Evolutionary conservation across 1,140 invertebrate genomes (phyloP), one percentile per base, ranked within the genome.

Genomic region (Hypothenemus hampei): DNA sequence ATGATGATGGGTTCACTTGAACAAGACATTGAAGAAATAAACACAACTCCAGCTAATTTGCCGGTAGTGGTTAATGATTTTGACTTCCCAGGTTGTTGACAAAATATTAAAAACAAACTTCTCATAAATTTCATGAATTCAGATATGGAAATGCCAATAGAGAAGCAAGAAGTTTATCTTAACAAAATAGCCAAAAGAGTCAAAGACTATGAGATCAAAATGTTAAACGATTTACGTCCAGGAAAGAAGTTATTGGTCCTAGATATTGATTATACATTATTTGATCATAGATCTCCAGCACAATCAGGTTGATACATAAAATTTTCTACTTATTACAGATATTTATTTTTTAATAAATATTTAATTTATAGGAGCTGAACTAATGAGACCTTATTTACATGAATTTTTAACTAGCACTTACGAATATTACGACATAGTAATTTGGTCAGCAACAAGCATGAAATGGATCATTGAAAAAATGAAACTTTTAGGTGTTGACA

Each of bases 381-480:
- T 98, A 46, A 98, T 97, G 93, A 77, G 95, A 50, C 95, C 95
- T 1, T 97, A 84, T 71, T 77, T 98, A 23, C 95, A 98, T 69
- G 93, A 97, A 73, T 98, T 98, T 71, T 73, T 98, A 1, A 86
- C 85, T 6, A 80, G 85, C n/a, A 91, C 93, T 3, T 98, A 98
- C 72, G 81, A 86, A 66, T 72, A 89, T 69, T 93, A 92, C 63
- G 89, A 91, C 65, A 90, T 91, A 61, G 88, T 89, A 0, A 91
- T 91, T 59, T 90, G 89, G 93, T 97, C 95, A 26, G 95, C 95
- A 1, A 98, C 95, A 1, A 89, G 87, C 57, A 97, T 97, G 93
- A 95, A 92, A 64, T 98, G 93, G 93, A 97, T 98, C 40, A 89
- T 96, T 65, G 91, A 95, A 62, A 98, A 98, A 74, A 97, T 98